These are phyloP conservation scores for Amphiprion percula DNA, from an alignment of 2,113 vertebrate genomes.

Conservation along the genomic window DNA sequence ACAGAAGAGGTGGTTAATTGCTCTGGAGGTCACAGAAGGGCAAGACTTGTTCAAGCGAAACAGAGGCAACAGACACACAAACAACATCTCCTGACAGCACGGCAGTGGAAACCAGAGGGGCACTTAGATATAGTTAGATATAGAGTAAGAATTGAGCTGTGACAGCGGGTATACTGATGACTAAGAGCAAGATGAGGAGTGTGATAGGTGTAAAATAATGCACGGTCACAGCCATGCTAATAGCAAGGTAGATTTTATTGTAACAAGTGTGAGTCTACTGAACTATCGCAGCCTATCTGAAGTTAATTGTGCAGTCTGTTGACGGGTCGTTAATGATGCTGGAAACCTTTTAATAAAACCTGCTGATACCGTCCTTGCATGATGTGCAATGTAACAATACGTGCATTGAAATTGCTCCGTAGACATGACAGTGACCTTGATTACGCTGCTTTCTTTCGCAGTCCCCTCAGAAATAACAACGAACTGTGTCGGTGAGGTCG, in stretches of 20 bases:
- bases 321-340: background rate
- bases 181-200: background rate
- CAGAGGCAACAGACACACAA: no score
- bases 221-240: background rate
- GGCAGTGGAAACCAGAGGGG: no score
- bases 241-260: background rate
- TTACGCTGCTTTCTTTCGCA: no score
- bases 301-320: background rate
- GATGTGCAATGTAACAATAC: background rate
- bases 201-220: background rate
- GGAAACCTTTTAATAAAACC: background rate
- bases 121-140: background rate
- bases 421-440: background rate
- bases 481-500: background rate
- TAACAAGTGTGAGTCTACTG: background rate
- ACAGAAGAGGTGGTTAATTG: no score
- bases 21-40: no score
- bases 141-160: background rate
- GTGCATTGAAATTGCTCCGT: background rate
- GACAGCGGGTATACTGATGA: conserved; percentile 14
- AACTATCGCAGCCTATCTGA: background rate
- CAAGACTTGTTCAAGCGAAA: no score
- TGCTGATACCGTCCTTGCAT: background rate
- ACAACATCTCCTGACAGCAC: no score
- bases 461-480: no score